Percentiles rank a stretch among this genome's conserved stretches.
Evolutionary conservation across 2,888 invertebrate genomes (phyloP).

Genomic region (Limnephilus auricula): DNA sequence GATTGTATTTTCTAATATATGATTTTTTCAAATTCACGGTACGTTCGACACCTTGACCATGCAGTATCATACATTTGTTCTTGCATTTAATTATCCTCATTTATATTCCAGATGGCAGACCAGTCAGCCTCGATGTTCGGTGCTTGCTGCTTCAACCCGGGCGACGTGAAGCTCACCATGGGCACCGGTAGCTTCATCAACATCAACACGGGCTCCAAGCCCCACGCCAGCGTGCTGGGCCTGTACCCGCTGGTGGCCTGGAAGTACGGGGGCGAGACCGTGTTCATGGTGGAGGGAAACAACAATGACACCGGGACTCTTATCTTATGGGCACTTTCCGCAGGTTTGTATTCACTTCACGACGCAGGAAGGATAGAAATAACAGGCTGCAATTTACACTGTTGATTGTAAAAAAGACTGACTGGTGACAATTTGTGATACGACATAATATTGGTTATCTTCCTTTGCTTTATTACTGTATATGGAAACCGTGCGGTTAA

Average conservation of each 20-base stretch:
- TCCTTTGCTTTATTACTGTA: background rate
- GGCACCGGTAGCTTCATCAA: slow-evolving; percentile 95
- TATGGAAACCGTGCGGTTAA: background rate
- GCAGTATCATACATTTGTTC: slow-evolving; percentile 2
- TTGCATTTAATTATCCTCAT: slow-evolving; percentile 19
- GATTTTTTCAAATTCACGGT: too few species aligned
- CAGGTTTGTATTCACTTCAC: slow-evolving; percentile 77
- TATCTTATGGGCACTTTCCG: slow-evolving; percentile 89
- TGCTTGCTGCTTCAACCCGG: slow-evolving; percentile 86
- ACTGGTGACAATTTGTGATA: background rate
- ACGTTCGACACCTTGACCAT: background rate
- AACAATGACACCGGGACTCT: slow-evolving; percentile 93
- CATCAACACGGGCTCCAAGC: slow-evolving; percentile 85
- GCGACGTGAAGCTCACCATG: slow-evolving; percentile 91
- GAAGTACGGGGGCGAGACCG: slow-evolving; percentile 76
- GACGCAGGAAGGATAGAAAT: background rate
- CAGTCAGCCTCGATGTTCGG: slow-evolving; percentile 95
- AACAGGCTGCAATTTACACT: background rate
- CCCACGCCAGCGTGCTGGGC: slow-evolving; percentile 90
- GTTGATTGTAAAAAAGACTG: background rate
- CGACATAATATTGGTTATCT: background rate
- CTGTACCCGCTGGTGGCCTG: slow-evolving; percentile 96
- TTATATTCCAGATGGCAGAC: slow-evolving; percentile 85
- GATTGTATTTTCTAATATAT: too few species aligned
- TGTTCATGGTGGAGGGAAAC: slow-evolving; percentile 90